These are phyloP conservation scores for Vesta saturnalis DNA, from an alignment of 2,888 invertebrate species.

Conservation along the genomic window DNA sequence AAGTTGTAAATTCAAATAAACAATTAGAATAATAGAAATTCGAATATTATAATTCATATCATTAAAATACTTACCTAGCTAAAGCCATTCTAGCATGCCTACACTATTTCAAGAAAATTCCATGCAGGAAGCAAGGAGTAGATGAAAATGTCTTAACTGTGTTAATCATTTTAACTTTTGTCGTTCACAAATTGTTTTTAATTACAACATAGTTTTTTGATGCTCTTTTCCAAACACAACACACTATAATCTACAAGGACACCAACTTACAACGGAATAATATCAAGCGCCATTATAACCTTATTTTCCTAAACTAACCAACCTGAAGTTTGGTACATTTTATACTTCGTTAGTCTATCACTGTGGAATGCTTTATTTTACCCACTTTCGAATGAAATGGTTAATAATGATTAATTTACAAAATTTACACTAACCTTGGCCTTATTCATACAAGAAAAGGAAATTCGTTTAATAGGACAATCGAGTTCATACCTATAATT, in stretches of 20 bases:
- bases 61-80: slow-evolving; percentile 32
- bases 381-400: background rate
- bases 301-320: slow-evolving; percentile 29
- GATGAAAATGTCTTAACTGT: slow-evolving; percentile 13
- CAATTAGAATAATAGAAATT: background rate
- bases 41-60: background rate
- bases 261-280: slow-evolving; percentile 34
- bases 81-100: slow-evolving; percentile 39
- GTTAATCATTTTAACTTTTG: slow-evolving; percentile 5
- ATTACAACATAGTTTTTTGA: slow-evolving; percentile 19
- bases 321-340: slow-evolving; percentile 23
- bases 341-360: slow-evolving; percentile 1
- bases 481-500: too few relatives aligned
- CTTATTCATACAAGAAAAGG: background rate
- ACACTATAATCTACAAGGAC: slow-evolving; percentile 29
- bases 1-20: background rate
- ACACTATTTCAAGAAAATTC: slow-evolving; percentile 36
- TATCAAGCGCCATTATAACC: slow-evolving; percentile 37
- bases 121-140: slow-evolving; percentile 33
- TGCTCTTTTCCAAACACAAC: slow-evolving; percentile 12
- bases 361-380: slow-evolving; percentile 4
- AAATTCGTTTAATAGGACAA: too few relatives aligned
- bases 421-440: background rate
- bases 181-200: slow-evolving; percentile 13
- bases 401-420: slow-evolving; percentile 6